phyloP scores from a whole-genome alignment of 2,888 invertebrate genomes.

The Oligia fasciuncula region DNA sequence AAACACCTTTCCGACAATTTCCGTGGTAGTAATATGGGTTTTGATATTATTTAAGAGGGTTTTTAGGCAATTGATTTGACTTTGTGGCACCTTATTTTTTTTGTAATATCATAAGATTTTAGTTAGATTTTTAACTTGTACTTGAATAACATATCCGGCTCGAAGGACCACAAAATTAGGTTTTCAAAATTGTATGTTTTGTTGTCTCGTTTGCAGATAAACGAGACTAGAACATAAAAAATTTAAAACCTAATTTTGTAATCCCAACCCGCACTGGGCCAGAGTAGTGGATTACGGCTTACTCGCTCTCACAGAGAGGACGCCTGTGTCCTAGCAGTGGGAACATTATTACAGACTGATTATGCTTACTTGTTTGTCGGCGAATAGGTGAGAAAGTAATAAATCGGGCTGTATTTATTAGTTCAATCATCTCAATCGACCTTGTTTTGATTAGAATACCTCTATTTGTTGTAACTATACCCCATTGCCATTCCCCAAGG shows the following conservation, averaged over 20 bases:
- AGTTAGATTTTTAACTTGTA: background rate
- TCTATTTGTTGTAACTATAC: constrained; percentile 9
- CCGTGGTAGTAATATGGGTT: constrained; percentile 17
- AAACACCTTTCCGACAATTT: constrained; percentile 38
- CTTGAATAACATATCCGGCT: background rate
- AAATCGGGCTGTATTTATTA: background rate
- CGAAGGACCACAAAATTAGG: background rate
- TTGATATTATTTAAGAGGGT: constrained; percentile 9
- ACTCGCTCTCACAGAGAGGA: no score
- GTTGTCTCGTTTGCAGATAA: background rate
- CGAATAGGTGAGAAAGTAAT: no score
- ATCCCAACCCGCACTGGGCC: no score
- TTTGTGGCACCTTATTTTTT: background rate
- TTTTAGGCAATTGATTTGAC: constrained; percentile 12
- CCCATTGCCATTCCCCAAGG: constrained; percentile 28
- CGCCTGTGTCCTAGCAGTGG: no score
- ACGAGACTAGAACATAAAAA: no score
- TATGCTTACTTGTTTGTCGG: no score
- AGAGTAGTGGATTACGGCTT: no score
- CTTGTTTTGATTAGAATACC: constrained; percentile 5
- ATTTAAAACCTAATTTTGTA: no score
- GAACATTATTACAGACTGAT: no score
- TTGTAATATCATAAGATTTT: background rate
- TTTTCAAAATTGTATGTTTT: background rate
- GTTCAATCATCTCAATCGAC: background rate